Base-by-base conservation (phyloP, 1,140 invertebrate species). In the Zaprionus africanus region DNA sequence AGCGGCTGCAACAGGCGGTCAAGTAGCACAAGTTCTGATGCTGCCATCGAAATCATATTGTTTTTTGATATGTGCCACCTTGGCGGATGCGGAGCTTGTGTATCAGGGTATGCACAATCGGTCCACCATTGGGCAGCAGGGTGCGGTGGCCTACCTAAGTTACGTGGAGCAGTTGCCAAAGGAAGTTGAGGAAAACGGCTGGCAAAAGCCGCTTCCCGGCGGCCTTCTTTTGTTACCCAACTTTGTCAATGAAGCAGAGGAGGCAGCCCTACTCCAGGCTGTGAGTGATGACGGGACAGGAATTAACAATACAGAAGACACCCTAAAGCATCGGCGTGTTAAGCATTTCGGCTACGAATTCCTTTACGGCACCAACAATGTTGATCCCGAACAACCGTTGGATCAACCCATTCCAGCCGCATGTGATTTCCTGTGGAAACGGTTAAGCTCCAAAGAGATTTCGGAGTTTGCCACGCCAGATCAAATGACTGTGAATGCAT, bases 341-440 rank as follows among this genome's bases (percentile, higher is more conserved):
- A 97, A 96, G 92, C 98, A 99, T 94, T 99, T 95, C 95, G 98
- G 98, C 1, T 99, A 96, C 93, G 97, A 98, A 92, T 99, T 99
- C 93, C 93, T 95, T 67, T 99, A 99, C 94, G 95, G 95, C 31
- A 96, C 94, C 28, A 99, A 99, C 93, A 96, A 96, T 93, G 96
- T 99, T 5, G 96, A 98, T 93, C 94, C 95, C 61, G 92, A 95
- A 61, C 93, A 94, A 46, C 96, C 96, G 2, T 93, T 98, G 38
- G 49, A 91, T 19, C 93, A 95, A 49, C 92, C 94, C 17, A 96
- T 99, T 87, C 98, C 98, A 0, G 31, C 91, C 7, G 93, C 95
- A 62, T 97, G 96, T 93, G 83, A 94, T 81, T 93, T 95, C 76
- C 87, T 99, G 2, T 94, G 96, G 92, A 56, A 93, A 3, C 93